Evolutionary conservation across 2,888 invertebrate genomes (phyloP).

Genomic region (Nomada flava): DNA sequence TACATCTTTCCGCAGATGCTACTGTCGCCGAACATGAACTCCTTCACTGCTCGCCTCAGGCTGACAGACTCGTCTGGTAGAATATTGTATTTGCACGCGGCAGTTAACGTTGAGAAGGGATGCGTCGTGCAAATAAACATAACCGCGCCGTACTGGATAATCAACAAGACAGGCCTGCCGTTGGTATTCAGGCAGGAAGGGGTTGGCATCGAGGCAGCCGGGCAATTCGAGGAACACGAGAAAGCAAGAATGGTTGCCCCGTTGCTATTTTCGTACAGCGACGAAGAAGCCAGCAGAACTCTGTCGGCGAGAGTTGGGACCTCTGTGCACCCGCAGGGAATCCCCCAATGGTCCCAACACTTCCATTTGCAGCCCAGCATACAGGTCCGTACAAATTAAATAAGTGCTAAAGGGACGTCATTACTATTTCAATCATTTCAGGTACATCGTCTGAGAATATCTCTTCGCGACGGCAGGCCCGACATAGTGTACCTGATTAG

Average conservation of each 20-base stretch:
- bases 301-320: slow-evolving; percentile 92
- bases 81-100: slow-evolving; percentile 90
- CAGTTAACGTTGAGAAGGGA: slow-evolving; percentile 87
- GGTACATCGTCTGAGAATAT: slow-evolving; percentile 86
- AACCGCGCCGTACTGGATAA: slow-evolving; percentile 96
- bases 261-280: slow-evolving; percentile 96
- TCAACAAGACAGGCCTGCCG: slow-evolving; percentile 98
- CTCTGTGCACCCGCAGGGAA: slow-evolving; percentile 85
- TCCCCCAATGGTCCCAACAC: slow-evolving; percentile 92
- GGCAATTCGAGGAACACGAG: slow-evolving; percentile 98
- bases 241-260: slow-evolving; percentile 96
- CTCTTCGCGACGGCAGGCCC: slow-evolving; percentile 87
- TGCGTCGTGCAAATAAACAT: slow-evolving; percentile 89
- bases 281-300: slow-evolving; percentile 93
- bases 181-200: slow-evolving; percentile 97
- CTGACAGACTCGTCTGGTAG: slow-evolving; percentile 91
- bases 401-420: too few species aligned
- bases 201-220: slow-evolving; percentile 90
- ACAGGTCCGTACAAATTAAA: slow-evolving; percentile 86
- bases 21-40: slow-evolving; percentile 81
- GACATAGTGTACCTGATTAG: slow-evolving; percentile 94
- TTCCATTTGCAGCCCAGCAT: slow-evolving; percentile 94
- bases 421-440: slow-evolving; percentile 53
- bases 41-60: slow-evolving; percentile 89
- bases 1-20: slow-evolving; percentile 69